Base-by-base conservation (phyloP, 64 coral and sea anemone genomes). In the Montipora sp. region DNA sequence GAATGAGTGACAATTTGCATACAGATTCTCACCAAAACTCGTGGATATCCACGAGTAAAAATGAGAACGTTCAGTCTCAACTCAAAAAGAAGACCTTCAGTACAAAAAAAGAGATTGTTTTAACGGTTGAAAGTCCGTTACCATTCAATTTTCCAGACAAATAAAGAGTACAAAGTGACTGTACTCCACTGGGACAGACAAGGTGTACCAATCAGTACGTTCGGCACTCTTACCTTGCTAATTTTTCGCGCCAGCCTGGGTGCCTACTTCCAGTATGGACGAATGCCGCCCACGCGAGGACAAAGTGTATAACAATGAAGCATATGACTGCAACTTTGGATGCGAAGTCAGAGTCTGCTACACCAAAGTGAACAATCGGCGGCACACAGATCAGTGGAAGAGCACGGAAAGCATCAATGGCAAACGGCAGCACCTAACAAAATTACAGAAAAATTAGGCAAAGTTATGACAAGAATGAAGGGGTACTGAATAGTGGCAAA, bases 311-410 rank as follows among this genome's bases (percentile, higher is more conserved):
- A 0, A 66, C 23, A 27, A 87, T 48, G 50, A 93, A 96, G n/a
- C 59, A 46, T 3, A 90, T 47, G 0, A 93, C 91, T 45, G 73
- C 95, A 14, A 53, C 10, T 23, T 49, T 16, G 22, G 89, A 73
- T 58, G 76, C 53, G 3, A 18, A 75, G 14, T 80, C 79, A 14
- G 48, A 61, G 10, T 13, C 50, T 68, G 44, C 20, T 77, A 5
- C 75, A 90, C 22, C 90, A 87, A 55, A 81, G 15, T 4, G 86
- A 19, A 36, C 36, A 36, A 36, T 36, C 36, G 36, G 36, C 11
- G 95, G 87, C 27, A 93, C 72, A 7, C 8, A 60, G 14, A 93
- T 74, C 3, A 96, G 73, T 5, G 95, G 95, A 46, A 87, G n/a
- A 43, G 48, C 95, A 12, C 88, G 73, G 7, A 90, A 1, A 43